Percentiles rank a stretch among this genome's conserved stretches.
These are phyloP conservation scores for Phrynocephalus guinanensis DNA, from an alignment of 2,797 vertebrate species.

Conservation along the genomic window DNA sequence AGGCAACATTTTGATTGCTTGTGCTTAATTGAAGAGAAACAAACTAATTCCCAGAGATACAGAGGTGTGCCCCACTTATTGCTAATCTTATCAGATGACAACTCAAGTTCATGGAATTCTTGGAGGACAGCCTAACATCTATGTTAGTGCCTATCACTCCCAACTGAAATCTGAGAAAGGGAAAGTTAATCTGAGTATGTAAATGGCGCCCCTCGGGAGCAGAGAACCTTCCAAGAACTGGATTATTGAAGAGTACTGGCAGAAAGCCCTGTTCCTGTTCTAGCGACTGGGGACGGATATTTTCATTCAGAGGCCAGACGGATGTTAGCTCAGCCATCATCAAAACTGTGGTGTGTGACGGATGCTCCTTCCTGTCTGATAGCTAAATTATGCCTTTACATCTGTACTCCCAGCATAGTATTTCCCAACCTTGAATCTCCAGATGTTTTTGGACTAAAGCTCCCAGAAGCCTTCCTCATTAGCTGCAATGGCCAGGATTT, in stretches of 20 bases:
- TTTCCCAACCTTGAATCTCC: not conserved
- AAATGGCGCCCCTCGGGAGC: constrained; percentile 49
- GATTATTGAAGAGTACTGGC: constrained; percentile 27
- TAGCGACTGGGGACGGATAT: constrained; percentile 20
- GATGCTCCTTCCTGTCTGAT: not conserved
- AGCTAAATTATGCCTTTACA: constrained; percentile 15
- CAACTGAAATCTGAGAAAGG: constrained; percentile 58
- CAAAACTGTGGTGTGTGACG: not conserved
- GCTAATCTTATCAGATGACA: constrained; percentile 7
- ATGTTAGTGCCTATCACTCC: constrained; percentile 45
- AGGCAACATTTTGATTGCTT: not conserved
- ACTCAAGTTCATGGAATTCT: not conserved
- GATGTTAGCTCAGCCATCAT: not conserved
- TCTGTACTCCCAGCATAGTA: not conserved
- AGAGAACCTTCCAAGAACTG: constrained; percentile 57
- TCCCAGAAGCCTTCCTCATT: too few relatives aligned
- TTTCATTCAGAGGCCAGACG: constrained; percentile 13
- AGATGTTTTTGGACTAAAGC: too few relatives aligned
- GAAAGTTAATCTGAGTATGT: constrained; percentile 56
- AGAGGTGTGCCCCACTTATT: not conserved
- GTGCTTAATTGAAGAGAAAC: not conserved
- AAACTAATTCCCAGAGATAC: not conserved
- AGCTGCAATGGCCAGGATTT: too few relatives aligned
- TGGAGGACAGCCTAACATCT: constrained; percentile 51
- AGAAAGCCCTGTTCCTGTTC: constrained; percentile 34